These are phyloP conservation scores for Phalacrocorax aristotelis DNA, from an alignment of 2,113 vertebrate species.

Conservation along the genomic window DNA sequence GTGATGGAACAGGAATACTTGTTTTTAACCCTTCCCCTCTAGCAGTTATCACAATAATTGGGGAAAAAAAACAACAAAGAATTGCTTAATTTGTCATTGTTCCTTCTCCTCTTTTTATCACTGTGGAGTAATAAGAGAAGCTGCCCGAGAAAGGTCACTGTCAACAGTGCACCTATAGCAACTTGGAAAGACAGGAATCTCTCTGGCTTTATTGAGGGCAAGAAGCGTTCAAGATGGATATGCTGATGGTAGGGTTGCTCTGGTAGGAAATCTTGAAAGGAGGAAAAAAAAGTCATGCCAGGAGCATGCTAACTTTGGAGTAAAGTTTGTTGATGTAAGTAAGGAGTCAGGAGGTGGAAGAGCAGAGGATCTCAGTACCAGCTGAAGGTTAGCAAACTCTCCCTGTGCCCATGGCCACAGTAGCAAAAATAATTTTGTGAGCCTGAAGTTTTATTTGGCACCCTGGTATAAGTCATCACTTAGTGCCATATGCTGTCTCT, in stretches of 20 bases:
- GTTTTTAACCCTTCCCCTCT: not conserved
- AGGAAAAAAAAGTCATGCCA: fast-evolving
- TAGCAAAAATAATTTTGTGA: not conserved
- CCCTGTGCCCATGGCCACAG: not conserved
- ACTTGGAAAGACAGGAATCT: not conserved
- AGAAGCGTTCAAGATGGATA: not conserved
- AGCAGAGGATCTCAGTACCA: not conserved
- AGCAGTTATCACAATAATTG: not conserved
- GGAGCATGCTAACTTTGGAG: not conserved
- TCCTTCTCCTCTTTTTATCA: not conserved
- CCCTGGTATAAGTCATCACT: not conserved
- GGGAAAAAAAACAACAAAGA: not conserved
- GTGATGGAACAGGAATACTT: not conserved
- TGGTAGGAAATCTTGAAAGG: not conserved
- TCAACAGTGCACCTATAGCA: not conserved
- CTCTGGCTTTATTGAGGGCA: not conserved
- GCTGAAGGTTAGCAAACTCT: not conserved
- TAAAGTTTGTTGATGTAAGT: not conserved
- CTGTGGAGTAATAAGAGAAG: not conserved
- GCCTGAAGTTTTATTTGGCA: not conserved
- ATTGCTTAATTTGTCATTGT: not conserved
- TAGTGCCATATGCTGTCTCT: not conserved
- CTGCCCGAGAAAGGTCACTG: not conserved
- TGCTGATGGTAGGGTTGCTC: not conserved
- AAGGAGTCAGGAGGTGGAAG: not conserved